Evolutionary conservation across 2,113 vertebrate genomes (phyloP).

Genomic region (Pelecanoides urinatrix): DNA sequence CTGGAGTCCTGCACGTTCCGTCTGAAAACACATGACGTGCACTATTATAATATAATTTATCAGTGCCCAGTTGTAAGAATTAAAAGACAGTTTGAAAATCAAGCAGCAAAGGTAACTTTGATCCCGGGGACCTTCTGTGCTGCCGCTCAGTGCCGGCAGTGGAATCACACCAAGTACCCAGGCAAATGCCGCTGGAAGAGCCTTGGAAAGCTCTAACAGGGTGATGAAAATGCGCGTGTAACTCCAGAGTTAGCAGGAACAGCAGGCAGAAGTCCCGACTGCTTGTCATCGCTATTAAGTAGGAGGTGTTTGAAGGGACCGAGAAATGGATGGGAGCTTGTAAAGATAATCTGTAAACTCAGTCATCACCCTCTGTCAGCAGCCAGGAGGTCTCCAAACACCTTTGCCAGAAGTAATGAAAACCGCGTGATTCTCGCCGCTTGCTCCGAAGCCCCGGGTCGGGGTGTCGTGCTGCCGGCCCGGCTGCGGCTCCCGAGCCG

Average conservation of each 20-base stretch:
- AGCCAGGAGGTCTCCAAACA: not conserved
- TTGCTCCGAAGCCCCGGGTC: not conserved
- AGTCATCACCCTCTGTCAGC: not conserved
- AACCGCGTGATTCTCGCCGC: not conserved
- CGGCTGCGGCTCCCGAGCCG: fast-evolving
- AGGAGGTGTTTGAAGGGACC: not conserved
- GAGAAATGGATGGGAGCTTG: not conserved
- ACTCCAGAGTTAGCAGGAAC: not conserved
- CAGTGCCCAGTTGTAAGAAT: not conserved
- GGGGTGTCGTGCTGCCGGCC: fast-evolving
- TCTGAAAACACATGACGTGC: fast-evolving
- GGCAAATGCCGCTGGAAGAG: not conserved
- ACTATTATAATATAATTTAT: not conserved
- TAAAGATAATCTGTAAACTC: not conserved
- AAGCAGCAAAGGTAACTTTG: not conserved
- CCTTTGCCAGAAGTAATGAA: not conserved
- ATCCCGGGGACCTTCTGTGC: not conserved
- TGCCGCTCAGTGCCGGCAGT: fast-evolving
- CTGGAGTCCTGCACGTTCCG: fast-evolving
- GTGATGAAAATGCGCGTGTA: not conserved
- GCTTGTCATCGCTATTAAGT: not conserved
- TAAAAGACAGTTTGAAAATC: not conserved
- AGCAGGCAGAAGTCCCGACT: not conserved
- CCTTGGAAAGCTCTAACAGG: not conserved
- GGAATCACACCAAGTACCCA: not conserved